These are phyloP conservation scores for Gallinago jamesoni DNA, from an alignment of 2,113 vertebrate genomes.

Conservation along the genomic window DNA sequence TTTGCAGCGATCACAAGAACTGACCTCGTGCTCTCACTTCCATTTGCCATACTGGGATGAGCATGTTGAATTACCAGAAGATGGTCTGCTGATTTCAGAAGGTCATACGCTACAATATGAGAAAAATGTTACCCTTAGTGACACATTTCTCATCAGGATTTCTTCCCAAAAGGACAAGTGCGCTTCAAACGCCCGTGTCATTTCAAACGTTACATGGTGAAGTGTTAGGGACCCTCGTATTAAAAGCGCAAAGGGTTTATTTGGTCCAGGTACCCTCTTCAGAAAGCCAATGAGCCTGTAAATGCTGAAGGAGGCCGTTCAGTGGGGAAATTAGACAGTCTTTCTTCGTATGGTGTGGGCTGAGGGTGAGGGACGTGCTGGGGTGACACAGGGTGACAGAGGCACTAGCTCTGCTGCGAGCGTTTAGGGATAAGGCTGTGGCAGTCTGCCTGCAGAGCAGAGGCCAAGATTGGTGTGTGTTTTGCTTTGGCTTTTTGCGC, in stretches of 20 bases:
- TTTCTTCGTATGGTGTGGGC: accelerated
- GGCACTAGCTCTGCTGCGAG: not conserved
- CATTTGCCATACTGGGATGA: not conserved
- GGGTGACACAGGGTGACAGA: not conserved
- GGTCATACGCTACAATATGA: accelerated
- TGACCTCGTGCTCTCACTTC: not conserved
- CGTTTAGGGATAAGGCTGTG: not conserved
- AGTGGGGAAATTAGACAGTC: not conserved
- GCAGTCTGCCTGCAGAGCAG: not conserved
- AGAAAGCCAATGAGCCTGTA: not conserved
- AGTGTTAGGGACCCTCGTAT: not conserved
- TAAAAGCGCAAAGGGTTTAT: not conserved
- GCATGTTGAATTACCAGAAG: not conserved
- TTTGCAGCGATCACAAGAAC: not conserved
- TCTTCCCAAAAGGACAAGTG: not conserved
- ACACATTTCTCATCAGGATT: not conserved
- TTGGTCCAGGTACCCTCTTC: not conserved
- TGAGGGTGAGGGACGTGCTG: not conserved
- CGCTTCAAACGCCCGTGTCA: accelerated
- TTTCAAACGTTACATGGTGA: not conserved
- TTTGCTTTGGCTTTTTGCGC: not conserved
- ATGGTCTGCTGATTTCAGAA: not conserved
- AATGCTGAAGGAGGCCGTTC: not conserved
- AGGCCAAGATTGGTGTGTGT: too few species aligned
- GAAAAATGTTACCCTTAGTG: not conserved